A percentile compares a stretch with the other conserved stretches of the same genome.
These are phyloP conservation scores for Andrena trimmerana DNA, from an alignment of 2,888 invertebrate species.

Conservation along the genomic window DNA sequence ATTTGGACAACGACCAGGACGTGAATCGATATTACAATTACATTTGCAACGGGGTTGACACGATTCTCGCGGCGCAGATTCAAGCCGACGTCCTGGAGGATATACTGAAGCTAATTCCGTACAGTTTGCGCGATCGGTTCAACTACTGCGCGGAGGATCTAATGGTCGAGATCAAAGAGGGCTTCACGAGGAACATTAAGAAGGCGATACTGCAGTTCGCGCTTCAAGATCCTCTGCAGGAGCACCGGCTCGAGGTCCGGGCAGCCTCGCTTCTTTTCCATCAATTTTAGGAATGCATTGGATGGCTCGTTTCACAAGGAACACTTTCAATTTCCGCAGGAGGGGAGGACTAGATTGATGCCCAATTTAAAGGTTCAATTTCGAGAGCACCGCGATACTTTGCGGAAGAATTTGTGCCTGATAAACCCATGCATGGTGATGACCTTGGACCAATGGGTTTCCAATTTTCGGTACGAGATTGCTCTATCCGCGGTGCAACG, in stretches of 20 bases:
- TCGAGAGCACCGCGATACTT: conserved; percentile 6
- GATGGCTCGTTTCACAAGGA: neutral
- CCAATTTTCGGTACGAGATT: conserved; percentile 88
- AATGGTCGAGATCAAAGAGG: conserved; percentile 93
- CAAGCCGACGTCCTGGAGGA: conserved; percentile 90
- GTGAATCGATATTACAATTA: conserved; percentile 95
- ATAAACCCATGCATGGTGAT: conserved; percentile 94
- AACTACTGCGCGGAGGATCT: conserved; percentile 87
- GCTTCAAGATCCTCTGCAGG: conserved; percentile 87
- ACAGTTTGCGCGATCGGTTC: conserved; percentile 87
- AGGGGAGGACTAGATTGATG: neutral
- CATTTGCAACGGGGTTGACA: conserved; percentile 95
- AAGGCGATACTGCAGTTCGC: conserved; percentile 97
- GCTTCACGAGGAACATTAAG: conserved; percentile 95
- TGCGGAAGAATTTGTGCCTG: conserved; percentile 88
- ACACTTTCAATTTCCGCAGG: conserved; percentile 7
- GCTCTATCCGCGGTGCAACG: neutral
- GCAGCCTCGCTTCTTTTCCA: neutral
- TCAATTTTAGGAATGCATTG: neutral
- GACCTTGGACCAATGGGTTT: conserved; percentile 93
- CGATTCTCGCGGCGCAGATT: conserved; percentile 94
- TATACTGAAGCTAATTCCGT: conserved; percentile 89
- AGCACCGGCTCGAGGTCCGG: conserved; percentile 37
- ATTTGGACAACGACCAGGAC: conserved; percentile 88
- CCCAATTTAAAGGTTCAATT: conserved; percentile 10